A percentile compares a stretch with the other conserved stretches of the same genome.
Evolutionary conservation across 2,113 vertebrate species (phyloP).

Genomic region (Furnarius figulus): DNA sequence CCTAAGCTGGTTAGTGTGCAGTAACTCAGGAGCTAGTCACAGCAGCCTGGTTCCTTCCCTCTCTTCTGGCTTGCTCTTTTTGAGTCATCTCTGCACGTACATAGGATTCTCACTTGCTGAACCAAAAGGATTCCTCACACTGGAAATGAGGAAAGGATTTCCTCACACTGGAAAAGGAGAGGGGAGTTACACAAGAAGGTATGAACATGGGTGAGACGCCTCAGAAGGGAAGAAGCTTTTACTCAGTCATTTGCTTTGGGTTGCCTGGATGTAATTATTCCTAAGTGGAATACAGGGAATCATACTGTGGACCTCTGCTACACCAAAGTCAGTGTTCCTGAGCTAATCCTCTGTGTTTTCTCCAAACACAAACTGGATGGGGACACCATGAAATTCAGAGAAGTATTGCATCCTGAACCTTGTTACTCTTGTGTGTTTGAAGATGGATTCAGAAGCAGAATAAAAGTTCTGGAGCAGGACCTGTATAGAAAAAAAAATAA

Average conservation of each 20-base stretch:
- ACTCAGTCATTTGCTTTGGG: not conserved
- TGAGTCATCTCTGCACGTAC: not conserved
- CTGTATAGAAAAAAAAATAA: not conserved
- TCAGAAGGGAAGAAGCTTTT: not conserved
- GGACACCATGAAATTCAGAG: not conserved
- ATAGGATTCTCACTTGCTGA: not conserved
- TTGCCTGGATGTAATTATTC: not conserved
- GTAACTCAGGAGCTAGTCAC: not conserved
- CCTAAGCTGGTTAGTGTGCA: not conserved
- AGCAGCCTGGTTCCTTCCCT: not conserved
- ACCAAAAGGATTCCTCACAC: not conserved
- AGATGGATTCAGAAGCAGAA: not conserved
- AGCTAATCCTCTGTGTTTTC: not conserved
- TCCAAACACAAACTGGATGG: not conserved
- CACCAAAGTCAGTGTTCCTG: not conserved
- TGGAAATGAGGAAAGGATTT: not conserved
- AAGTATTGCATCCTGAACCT: not conserved
- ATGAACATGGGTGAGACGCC: not conserved
- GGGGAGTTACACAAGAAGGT: not conserved
- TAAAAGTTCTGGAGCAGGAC: not conserved
- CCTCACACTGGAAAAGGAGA: not conserved
- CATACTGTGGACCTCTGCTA: not conserved
- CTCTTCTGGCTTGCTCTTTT: not conserved
- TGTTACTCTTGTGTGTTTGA: not conserved
- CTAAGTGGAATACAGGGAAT: not conserved